Conservation (phyloP, 35 echinoderm and acorn worm genomes). For the Strongylocentrotus purpuratus region DNA sequence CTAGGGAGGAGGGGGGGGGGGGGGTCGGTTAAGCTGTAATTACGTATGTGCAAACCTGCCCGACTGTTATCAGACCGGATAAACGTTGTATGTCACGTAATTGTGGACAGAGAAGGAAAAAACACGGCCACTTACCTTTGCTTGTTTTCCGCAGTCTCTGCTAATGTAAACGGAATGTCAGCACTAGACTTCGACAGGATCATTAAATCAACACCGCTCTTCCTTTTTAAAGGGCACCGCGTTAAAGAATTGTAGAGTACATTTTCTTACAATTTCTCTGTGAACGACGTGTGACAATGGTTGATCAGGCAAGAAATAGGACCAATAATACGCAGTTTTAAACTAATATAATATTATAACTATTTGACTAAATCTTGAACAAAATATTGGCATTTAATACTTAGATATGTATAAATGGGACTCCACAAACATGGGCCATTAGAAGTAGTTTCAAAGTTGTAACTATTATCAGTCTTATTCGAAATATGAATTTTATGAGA, state of each 20-base stretch:
- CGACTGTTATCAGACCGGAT: background rate
- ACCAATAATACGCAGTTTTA: no score
- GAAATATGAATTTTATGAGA: no score
- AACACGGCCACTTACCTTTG: background rate
- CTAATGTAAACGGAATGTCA: slow-evolving; percentile 11
- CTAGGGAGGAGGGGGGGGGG: background rate
- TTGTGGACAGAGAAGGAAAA: background rate
- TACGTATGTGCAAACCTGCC: background rate
- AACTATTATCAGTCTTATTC: no score
- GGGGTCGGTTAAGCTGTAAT: background rate
- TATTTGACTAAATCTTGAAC: no score
- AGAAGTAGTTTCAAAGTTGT: no score
- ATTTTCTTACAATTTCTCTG: background rate
- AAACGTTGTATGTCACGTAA: background rate
- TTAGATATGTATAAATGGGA: no score
- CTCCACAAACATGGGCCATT: no score
- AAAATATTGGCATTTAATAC: no score
- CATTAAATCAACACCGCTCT: background rate
- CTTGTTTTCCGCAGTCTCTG: background rate
- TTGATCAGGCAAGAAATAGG: no score
- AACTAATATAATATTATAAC: no score
- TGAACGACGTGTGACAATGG: no score
- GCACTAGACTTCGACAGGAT: background rate
- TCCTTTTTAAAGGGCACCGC: background rate
- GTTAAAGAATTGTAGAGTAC: background rate